Conservation (phyloP, 2,113 vertebrate species). For the Gavialis gangeticus region DNA sequence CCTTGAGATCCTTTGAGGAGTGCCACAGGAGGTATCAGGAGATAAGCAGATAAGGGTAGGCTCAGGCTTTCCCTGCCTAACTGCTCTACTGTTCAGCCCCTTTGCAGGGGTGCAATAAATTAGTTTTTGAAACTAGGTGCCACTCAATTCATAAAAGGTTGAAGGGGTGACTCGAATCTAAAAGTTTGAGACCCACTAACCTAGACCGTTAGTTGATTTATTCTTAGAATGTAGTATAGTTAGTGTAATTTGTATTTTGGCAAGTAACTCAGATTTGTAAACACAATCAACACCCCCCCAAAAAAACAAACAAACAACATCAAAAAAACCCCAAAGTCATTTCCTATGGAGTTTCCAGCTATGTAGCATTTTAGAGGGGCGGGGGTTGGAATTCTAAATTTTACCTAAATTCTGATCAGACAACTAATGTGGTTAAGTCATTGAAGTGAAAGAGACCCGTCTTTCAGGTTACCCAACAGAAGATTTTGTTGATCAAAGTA, state of each 20-base stretch:
- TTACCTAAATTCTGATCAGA: neutral
- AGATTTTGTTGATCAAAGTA: neutral
- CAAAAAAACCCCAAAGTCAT: neutral
- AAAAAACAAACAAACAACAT: too few species aligned
- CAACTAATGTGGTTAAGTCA: neutral
- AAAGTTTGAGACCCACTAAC: too few species aligned
- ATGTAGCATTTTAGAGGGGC: neutral
- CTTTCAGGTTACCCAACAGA: neutral
- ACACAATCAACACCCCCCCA: neutral
- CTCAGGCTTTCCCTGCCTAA: too few species aligned
- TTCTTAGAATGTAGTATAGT: slow-evolving; percentile 44
- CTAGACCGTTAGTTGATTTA: neutral
- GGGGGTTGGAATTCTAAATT: neutral
- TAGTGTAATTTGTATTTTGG: slow-evolving; percentile 55
- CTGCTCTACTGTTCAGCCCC: too few species aligned
- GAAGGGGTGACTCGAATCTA: too few species aligned
- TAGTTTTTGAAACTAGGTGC: too few species aligned
- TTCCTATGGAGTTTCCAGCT: neutral
- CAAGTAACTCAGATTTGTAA: neutral
- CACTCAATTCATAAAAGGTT: too few species aligned
- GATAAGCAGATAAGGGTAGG: too few species aligned
- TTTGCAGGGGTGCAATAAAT: too few species aligned
- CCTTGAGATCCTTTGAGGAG: too few species aligned
- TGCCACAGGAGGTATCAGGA: too few species aligned
- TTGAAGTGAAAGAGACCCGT: neutral